Evolutionary conservation across 1,140 invertebrate genomes (phyloP).

Genomic region (Euura lappo): DNA sequence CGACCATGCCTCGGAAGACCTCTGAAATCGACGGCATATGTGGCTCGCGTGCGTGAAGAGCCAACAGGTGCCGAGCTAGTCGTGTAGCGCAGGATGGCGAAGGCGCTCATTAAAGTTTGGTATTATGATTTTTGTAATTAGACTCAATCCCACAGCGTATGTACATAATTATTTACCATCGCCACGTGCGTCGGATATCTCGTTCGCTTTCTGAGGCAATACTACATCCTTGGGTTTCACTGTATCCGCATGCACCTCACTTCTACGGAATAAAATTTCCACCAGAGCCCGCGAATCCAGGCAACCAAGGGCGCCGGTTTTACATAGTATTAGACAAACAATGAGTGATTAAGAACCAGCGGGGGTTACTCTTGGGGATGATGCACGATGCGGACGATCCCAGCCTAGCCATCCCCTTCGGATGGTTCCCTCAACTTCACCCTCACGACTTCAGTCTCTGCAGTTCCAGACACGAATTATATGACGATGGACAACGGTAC

Average conservation of each 20-base stretch:
- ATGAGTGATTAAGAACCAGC: constrained; percentile 12
- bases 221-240: too few relatives aligned
- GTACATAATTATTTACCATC: background rate
- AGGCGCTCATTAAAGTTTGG: background rate
- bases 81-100: background rate
- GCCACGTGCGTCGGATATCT: background rate
- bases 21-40: constrained; percentile 20
- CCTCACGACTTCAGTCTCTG: background rate
- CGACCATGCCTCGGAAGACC: background rate
- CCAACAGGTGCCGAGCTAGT: constrained; percentile 7
- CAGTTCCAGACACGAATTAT: too few relatives aligned
- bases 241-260: too few relatives aligned
- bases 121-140: background rate
- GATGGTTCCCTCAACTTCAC: background rate
- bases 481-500: too few relatives aligned
- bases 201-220: too few relatives aligned
- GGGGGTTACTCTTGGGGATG: background rate
- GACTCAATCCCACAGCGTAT: background rate
- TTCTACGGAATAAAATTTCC: too few relatives aligned
- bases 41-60: constrained; percentile 21
- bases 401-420: background rate
- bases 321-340: constrained; percentile 8
- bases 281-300: too few relatives aligned
- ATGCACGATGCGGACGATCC: background rate
- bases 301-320: background rate